Percentiles rank a stretch among this genome's conserved stretches.
phyloP scores from a whole-genome alignment of 2,113 vertebrate species.

The Pelusios castaneus region DNA sequence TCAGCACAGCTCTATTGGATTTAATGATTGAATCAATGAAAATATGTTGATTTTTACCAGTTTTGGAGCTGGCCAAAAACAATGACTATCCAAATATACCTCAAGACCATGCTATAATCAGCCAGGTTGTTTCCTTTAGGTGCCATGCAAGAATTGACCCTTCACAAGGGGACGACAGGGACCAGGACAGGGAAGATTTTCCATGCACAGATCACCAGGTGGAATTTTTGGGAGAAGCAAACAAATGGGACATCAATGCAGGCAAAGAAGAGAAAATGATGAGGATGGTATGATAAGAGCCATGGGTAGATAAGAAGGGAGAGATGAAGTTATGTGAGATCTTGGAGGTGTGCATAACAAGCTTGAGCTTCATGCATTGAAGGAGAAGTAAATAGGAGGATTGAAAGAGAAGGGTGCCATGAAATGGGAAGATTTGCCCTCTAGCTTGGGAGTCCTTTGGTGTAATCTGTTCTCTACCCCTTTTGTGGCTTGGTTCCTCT shows the following conservation, averaged over 20 bases:
- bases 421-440: neutral
- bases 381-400: neutral
- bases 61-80: neutral
- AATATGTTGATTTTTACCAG: neutral
- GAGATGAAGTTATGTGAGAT: neutral
- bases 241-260: neutral
- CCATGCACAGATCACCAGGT: no score
- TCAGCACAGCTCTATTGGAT: neutral
- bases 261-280: neutral
- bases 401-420: neutral
- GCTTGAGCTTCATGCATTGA: neutral
- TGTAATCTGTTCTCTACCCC: neutral
- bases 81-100: neutral
- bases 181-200: neutral
- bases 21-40: no score
- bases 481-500: neutral
- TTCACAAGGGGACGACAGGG: neutral
- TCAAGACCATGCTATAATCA: neutral
- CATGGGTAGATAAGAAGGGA: rapidly evolving
- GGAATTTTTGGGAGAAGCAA: neutral
- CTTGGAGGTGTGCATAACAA: rapidly evolving
- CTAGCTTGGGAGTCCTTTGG: no score
- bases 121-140: neutral
- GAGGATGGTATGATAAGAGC: neutral
- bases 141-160: neutral